Base-by-base conservation (phyloP, 2,797 vertebrate genomes). In the Sparidentex hasta region DNA sequence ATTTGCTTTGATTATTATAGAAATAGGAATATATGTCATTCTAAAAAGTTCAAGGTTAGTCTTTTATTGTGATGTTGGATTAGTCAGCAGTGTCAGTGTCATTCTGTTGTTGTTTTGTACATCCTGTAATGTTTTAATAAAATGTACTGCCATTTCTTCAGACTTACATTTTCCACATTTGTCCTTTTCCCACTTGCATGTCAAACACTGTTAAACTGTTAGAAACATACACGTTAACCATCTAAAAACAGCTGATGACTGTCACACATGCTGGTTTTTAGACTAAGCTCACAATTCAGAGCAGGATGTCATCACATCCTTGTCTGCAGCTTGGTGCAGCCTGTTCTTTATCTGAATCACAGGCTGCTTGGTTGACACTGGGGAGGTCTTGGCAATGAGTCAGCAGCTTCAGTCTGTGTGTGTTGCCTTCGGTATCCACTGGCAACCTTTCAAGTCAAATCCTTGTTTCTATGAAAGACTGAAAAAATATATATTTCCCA, bases 381-480 rank as follows among this genome's bases (percentile, higher is more conserved):
- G 48, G 72, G 75, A 80, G 85, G 65, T 46, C 68, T 88, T 92
- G 81, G 76, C 92, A 88, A 73, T 69, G 64, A 16, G 43, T 76
- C 65, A 54, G 62, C 71, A 80, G 68, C 62, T 78, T 87, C 86
- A 87, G 80, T 90, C 81, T 75, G 81, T 54, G 76, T 82, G 71
- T 92, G 88, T 91, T 85, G 84, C 76, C 48, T 78, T 73, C 81
- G 72, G 92, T 93, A 74, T 91, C 93, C 89, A 84, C 29, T 76
- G 77, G 88, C 90, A 94, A 95, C 93, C 88, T 91, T 95, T 93
- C 82, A 92, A 83, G 68, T 80, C 67, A 68, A 90, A 87, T 85
- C 86, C 78, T 55, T 64, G 27, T 78, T 83, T 82, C 63, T 71
- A 41, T 71, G 73, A 87, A 80, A 79, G 75, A 55, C 16, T 23